Percentiles rank a stretch among this genome's conserved stretches.
phyloP scores from a whole-genome alignment of 2,797 vertebrate genomes.

The Urocyon cinereoargenteus region DNA sequence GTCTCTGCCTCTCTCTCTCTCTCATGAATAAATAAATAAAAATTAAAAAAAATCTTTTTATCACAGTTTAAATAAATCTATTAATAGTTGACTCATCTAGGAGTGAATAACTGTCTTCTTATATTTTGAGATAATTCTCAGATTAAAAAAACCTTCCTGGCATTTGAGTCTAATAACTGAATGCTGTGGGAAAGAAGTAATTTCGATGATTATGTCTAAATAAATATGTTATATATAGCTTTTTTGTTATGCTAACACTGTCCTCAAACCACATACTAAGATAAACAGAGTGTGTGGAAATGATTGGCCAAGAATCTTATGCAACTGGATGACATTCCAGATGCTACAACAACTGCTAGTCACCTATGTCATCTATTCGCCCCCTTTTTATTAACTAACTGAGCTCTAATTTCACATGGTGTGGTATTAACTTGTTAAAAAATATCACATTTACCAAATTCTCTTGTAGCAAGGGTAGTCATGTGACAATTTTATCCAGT shows the following conservation, averaged over 20 bases:
- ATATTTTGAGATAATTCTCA: conserved; percentile 49
- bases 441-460: background rate
- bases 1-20: too few species aligned
- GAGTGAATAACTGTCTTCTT: background rate
- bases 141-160: background rate
- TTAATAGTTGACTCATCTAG: conserved; percentile 32
- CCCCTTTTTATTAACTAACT: background rate
- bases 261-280: background rate
- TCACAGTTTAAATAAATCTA: conserved; percentile 56
- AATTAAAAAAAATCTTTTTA: background rate
- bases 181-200: conserved; percentile 20
- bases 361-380: background rate
- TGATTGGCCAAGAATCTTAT: background rate
- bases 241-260: background rate
- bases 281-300: background rate
- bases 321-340: background rate
- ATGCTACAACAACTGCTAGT: background rate
- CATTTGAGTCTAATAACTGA: conserved; percentile 29
- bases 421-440: background rate
- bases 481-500: background rate
- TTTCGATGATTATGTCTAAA: background rate
- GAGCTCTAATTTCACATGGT: background rate
- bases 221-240: conserved; percentile 32
- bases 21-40: too few species aligned
- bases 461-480: background rate